Base-by-base conservation (phyloP, 2,797 vertebrate species). In the Phataginus tricuspis region DNA sequence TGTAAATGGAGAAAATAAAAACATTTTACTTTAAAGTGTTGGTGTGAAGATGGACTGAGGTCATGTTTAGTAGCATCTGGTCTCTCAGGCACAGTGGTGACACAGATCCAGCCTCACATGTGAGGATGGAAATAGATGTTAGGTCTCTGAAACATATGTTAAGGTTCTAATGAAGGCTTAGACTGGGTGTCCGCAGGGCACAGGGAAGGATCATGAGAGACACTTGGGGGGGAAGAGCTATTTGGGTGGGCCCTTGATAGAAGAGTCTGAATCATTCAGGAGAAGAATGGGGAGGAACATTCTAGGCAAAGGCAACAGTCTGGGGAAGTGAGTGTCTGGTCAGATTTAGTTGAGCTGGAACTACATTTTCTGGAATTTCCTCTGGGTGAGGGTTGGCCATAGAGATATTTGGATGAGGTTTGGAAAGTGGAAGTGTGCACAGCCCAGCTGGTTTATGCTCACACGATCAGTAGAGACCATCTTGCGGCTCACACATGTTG, bases 401-500 rank as follows among this genome's bases (percentile, higher is more conserved):
- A 85, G 55, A 85, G 49, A 59, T 37, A 27, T 49, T 23, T 51
- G 31, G 11, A 15, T 9, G 72, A 85, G 72, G 82, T 31, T 9
- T 53, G n/a, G 79, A 59, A 90, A 91, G 57, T 4, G 12, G 78
- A 84, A 83, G 79, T 5, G 37, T 84, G 29, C 10, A 0, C 53
- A 15, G 16, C 23, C 1, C 0, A 7, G 3, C 13, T 1, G 0
- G 7, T n/a, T 51, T 57, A 6, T 18, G 37, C 34, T 39, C 61
- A 12, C 57, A 37, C 42, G 29, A 6, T 57, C 39, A 15, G 34
- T 0, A 53, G 23, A 37, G 55, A 14, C 15, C 1, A 45, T 45
- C 53, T 0, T 25, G 39, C 23, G 7, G 21, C 61, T 34, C 16
- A 3, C 0, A 0, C 4, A 0, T 11, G 0, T 6, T 10, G 31